A percentile compares a stretch with the other conserved stretches of the same genome.
Conservation (phyloP, 2,797 vertebrate species). For the Propithecus perrieri region DNA sequence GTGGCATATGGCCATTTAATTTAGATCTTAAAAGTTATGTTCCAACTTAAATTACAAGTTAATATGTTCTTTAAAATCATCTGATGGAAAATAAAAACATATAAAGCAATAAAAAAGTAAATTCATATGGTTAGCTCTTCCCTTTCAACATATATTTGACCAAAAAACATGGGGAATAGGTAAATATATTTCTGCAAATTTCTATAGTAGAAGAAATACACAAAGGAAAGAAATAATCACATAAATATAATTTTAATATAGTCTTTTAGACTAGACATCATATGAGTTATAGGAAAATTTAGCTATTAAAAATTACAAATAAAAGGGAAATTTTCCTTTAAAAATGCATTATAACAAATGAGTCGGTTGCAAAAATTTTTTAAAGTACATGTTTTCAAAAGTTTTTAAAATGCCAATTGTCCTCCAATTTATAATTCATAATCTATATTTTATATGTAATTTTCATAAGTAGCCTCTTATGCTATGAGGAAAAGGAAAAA, state of each 20-base stretch:
- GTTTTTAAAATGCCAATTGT: neutral
- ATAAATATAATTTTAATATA: neutral
- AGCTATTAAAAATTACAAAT: neutral
- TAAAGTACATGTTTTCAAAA: neutral
- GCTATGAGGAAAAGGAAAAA: neutral
- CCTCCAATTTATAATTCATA: neutral
- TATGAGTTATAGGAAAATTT: neutral
- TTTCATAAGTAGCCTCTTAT: neutral
- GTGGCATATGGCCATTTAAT: neutral
- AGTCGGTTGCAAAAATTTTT: neutral
- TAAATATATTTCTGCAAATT: neutral
- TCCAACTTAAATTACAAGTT: neutral
- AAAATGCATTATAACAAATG: neutral
- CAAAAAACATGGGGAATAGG: neutral
- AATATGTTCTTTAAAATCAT: neutral
- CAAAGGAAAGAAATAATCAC: neutral
- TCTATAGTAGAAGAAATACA: neutral
- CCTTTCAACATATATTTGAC: neutral
- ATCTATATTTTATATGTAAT: neutral
- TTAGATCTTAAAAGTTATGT: neutral
- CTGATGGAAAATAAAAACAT: neutral
- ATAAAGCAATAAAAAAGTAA: neutral
- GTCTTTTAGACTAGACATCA: neutral
- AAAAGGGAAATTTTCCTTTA: neutral
- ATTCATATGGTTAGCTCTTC: neutral